Percentiles rank a stretch among this genome's conserved stretches.
Conservation (phyloP, 2,888 invertebrate genomes). For the Cremastinae sp. region DNA sequence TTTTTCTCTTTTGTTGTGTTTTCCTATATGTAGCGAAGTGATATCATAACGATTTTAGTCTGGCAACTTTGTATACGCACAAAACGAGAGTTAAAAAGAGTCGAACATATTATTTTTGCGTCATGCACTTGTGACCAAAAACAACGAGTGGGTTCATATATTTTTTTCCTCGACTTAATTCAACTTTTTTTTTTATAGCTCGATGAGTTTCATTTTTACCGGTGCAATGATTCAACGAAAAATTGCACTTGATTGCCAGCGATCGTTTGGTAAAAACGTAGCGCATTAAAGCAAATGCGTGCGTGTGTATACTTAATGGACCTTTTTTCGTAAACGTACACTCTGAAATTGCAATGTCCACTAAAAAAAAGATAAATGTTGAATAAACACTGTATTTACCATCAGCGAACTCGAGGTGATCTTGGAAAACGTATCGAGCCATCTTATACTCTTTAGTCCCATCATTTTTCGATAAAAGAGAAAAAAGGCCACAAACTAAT, state of each 20-base stretch:
- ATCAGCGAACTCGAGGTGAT: too few species aligned
- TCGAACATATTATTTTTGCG: constrained; percentile 31
- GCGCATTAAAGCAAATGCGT: neutral
- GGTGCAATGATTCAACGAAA: constrained; percentile 34
- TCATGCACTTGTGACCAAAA: constrained; percentile 18
- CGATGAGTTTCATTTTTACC: neutral
- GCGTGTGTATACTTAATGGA: neutral
- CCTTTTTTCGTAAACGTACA: neutral
- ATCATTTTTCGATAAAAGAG: constrained; percentile 4
- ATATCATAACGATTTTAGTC: constrained; percentile 47
- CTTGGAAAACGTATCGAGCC: neutral
- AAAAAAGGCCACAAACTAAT: constrained; percentile 26
- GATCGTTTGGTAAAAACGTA: constrained; percentile 19
- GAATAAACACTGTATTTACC: neutral
- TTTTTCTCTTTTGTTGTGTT: neutral
- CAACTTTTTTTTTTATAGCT: constrained; percentile 1
- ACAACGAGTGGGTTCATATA: constrained; percentile 17
- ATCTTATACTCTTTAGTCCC: constrained; percentile 9
- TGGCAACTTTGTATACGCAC: constrained; percentile 46
- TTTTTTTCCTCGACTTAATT: constrained; percentile 18
- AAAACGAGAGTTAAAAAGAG: constrained; percentile 52
- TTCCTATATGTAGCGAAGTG: constrained; percentile 16
- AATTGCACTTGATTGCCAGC: constrained; percentile 37
- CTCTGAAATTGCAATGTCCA: neutral
- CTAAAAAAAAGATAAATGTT: neutral